phyloP scores from a whole-genome alignment of 1,140 invertebrate species.

The fruit fly (Drosophila melanogaster) region Release_6_plus_ISO1_MT NT_037436.4:2575001-2575500 shows the following conservation, averaged over 20 bases:
- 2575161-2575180: slow-evolving; percentile 19
- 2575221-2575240: slow-evolving; percentile 3
- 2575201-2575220: slow-evolving; percentile 50
- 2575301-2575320: no score
- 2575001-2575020: slow-evolving; percentile 71
- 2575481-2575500: no score
- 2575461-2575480: no score
- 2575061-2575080: slow-evolving; percentile 81
- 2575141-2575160: neutral
- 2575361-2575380: no score
- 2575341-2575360: no score
- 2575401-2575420: neutral
- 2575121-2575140: slow-evolving; percentile 32
- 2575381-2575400: no score
- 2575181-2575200: slow-evolving; percentile 50
- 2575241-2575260: slow-evolving; percentile 26
- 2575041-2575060: slow-evolving; percentile 19
- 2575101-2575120: slow-evolving; percentile 68
- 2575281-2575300: neutral
- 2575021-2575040: slow-evolving; percentile 54
- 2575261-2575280: slow-evolving; percentile 41
- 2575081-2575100: slow-evolving; percentile 81
- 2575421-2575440: neutral
- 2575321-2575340: no score
- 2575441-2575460: no score